Evolutionary conservation across 2,888 invertebrate species (phyloP), one percentile per base, ranked within the genome.

Genomic region (Myathropa florea): DNA sequence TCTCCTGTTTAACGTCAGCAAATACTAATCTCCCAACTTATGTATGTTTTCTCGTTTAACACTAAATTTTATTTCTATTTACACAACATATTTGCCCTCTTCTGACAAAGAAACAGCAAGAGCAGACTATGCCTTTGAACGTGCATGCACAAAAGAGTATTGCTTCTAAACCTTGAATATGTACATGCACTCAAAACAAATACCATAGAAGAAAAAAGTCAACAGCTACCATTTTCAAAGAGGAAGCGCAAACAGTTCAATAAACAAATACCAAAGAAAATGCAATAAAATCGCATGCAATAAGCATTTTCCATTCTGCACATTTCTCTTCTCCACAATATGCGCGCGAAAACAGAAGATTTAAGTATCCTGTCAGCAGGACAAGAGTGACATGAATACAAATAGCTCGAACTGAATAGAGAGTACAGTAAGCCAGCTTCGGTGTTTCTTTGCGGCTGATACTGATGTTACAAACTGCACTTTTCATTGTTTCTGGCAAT

Each of bases 301-400:
- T 83, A 83, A 86, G 78, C 86, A 67, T 67, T 86, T 82, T 78
- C 36, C 33, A 70, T 46, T 53, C 12, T 33, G 12, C 14, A 67
- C 46, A 65, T 59, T 59, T 4, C 46, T 12, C 21, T 59, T 12
- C 63, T n/a, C 61, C 60, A 68, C 57, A 63, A 79, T 79, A 67
- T 76, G 70, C 79, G 65, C 86, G 86, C 78, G 78, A 83, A 83
- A 79, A 83, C 70, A 77, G 76, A 79, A 82, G 86, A 83, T 83
- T 86, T 83, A 82, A 86, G 86, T 83, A 86, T 83, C 82, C 86
- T 83, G 86, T 86, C 86, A 86, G 83, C 86, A 83, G 86, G 79
- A 86, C 73, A 60, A 83, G 83, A 79, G 79, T 86, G 86, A 86
- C 86, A 71, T 86, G 86, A 78, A 86, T 86, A 86, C 82, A 86